Base-by-base conservation (phyloP, 2,113 vertebrate species). In the Tricholaema leucomelas region DNA sequence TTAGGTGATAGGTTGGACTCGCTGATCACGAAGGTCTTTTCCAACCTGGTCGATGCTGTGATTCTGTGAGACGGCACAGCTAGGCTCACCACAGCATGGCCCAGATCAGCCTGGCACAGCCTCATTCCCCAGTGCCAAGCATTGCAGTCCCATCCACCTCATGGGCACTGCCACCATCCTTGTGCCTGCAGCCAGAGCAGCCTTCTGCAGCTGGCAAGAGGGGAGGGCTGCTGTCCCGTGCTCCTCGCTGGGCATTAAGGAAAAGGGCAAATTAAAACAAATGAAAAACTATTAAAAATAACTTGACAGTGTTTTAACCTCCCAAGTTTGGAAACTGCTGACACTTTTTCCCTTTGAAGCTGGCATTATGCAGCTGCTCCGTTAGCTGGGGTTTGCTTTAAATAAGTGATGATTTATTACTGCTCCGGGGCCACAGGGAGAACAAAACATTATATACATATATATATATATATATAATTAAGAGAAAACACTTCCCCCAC, bases 371-470 rank as follows among this genome's bases (percentile, higher is more conserved):
- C 77, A 48, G 86, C 93, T 84, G 72, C 86, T 95, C 89, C 81
- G n/a, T 83, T 79, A 79, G 81, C 52, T 50, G 35, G 78, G 28
- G 74, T 91, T 85, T 50, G 74, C 46, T 69, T 80, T 81, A 90
- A 94, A 78, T 73, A 69, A 83, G 66, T 66, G 85, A 91, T 69
- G 71, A 87, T 86, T 87, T 91, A 81, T 69, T 44, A 77, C 67
- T 3, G 67, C 71, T 85, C 84, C 25, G 8, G 83, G 82, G 74
- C 85, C 58, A 64, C 1, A 0, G 61, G 66, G 42, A 81, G 65
- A 65, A 70, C 36, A 84, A 90, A 40, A n/a, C n/a, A n/a, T n/a
- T n/a, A n/a, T n/a, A n/a, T n/a, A n/a, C n/a, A n/a, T n/a, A n/a
- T n/a, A n/a, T n/a, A n/a, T n/a, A n/a, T n/a, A n/a, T n/a, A n/a